Conservation (phyloP, 2,797 vertebrate species). For the Sebastes kiyomatsui region DNA sequence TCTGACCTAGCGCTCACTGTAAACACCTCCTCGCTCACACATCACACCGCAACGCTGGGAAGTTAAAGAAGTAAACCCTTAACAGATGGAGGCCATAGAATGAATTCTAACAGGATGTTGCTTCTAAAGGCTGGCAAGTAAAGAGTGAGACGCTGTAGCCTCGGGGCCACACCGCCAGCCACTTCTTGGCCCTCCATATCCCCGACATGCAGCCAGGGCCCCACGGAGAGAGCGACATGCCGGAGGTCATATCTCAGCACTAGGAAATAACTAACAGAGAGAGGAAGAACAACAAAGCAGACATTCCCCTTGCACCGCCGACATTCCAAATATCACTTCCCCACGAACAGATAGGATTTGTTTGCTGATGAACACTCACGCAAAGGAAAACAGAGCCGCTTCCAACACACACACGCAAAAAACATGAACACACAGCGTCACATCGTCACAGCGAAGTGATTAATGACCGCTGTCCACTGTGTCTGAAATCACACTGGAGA, state of each 20-base stretch:
- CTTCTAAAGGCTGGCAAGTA: conserved; percentile 27
- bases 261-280: conserved; percentile 67
- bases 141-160: conserved; percentile 17
- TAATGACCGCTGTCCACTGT: conserved; percentile 74
- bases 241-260: conserved; percentile 60
- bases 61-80: conserved; percentile 46
- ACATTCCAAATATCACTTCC: conserved; percentile 58
- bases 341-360: conserved; percentile 61
- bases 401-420: conserved; percentile 53
- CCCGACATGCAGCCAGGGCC: conserved; percentile 17
- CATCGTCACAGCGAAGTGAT: conserved; percentile 63
- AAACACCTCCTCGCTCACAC: conserved; percentile 45
- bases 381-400: conserved; percentile 61
- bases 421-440: conserved; percentile 30
- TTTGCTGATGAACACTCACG: conserved; percentile 64
- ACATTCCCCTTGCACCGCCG: conserved; percentile 24
- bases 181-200: conserved; percentile 29
- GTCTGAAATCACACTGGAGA: conserved; percentile 78
- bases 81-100: conserved; percentile 55
- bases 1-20: conserved; percentile 11
- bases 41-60: conserved; percentile 24
- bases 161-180: conserved; percentile 33
- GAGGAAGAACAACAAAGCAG: conserved; percentile 68
- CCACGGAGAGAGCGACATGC: conserved; percentile 44
- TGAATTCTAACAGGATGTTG: conserved; percentile 48